Evolutionary conservation across 2,113 vertebrate species (phyloP).

Genomic region (Holacanthus passer): DNA sequence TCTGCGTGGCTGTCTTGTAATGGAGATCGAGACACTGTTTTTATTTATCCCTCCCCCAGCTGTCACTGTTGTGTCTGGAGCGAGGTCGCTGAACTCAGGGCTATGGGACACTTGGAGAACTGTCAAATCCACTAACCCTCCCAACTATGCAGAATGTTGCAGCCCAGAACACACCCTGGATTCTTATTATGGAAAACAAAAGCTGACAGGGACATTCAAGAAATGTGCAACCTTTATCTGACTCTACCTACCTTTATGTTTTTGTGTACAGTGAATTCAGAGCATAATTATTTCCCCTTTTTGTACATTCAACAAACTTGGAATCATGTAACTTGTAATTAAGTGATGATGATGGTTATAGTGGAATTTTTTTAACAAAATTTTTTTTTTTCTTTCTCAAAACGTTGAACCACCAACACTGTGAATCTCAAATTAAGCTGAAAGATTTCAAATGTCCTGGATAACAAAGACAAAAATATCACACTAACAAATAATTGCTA

Average conservation of each 20-base stretch:
- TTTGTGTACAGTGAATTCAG: background rate
- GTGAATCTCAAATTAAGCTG: background rate
- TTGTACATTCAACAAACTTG: background rate
- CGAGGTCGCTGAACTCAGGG: slow-evolving; percentile 78
- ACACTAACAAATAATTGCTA: background rate
- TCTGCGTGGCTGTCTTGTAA: slow-evolving; percentile 62
- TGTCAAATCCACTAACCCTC: slow-evolving; percentile 87
- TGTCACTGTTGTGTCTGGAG: slow-evolving; percentile 99
- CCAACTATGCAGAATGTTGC: slow-evolving; percentile 85
- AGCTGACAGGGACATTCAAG: slow-evolving; percentile 75
- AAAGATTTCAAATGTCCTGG: background rate
- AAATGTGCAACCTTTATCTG: slow-evolving; percentile 56
- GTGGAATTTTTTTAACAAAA: background rate
- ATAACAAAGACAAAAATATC: background rate
- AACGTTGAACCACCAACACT: background rate
- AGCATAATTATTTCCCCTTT: background rate
- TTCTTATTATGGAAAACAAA: slow-evolving; percentile 80
- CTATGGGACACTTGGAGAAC: slow-evolving; percentile 85
- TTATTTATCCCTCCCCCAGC: slow-evolving; percentile 92
- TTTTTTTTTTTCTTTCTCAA: background rate
- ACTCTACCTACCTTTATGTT: background rate
- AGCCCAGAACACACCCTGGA: slow-evolving; percentile 81
- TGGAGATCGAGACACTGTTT: slow-evolving; percentile 89
- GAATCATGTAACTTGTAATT: background rate
- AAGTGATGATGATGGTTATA: background rate